phyloP scores from a whole-genome alignment of 2,888 invertebrate species.

The Zaprionus obscuricornis region DNA sequence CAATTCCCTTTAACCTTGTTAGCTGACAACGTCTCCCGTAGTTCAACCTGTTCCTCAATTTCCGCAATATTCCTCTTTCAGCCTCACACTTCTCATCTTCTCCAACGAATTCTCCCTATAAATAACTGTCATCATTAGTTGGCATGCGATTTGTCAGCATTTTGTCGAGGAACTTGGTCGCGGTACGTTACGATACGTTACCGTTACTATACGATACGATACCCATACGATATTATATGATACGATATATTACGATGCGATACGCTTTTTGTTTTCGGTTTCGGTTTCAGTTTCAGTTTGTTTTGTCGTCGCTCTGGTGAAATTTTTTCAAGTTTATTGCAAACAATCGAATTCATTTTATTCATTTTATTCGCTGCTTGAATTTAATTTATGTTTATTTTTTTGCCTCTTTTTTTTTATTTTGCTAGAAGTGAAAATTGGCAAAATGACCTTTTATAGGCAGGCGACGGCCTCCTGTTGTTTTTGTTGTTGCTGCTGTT shows the following conservation, averaged over 20 bases:
- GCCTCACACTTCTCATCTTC: neutral
- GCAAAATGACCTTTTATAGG: conserved; percentile 60
- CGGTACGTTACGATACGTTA: neutral
- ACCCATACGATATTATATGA: neutral
- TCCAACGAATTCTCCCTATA: neutral
- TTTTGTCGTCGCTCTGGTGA: conserved; percentile 31
- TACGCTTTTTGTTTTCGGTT: conserved; percentile 6
- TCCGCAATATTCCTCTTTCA: neutral
- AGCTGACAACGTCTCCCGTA: too few species aligned
- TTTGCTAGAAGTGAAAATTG: conserved; percentile 43
- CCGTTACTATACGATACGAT: conserved; percentile 1
- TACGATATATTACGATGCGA: conserved; percentile 6
- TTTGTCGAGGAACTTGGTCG: neutral
- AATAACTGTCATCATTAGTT: conserved; percentile 20
- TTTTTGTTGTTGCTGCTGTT: neutral
- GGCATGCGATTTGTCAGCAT: conserved; percentile 42
- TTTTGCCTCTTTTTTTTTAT: conserved; percentile 1
- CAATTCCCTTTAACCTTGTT: too few species aligned
- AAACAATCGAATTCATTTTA: conserved; percentile 51
- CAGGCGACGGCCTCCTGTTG: conserved; percentile 15
- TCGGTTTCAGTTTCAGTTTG: conserved; percentile 9
- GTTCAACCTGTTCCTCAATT: too few species aligned
- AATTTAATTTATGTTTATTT: conserved; percentile 35
- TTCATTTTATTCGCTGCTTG: conserved; percentile 25
- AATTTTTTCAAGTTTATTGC: conserved; percentile 53